Evolutionary conservation across 1,140 invertebrate species (phyloP).

Genomic region (Sinella curviseta): DNA sequence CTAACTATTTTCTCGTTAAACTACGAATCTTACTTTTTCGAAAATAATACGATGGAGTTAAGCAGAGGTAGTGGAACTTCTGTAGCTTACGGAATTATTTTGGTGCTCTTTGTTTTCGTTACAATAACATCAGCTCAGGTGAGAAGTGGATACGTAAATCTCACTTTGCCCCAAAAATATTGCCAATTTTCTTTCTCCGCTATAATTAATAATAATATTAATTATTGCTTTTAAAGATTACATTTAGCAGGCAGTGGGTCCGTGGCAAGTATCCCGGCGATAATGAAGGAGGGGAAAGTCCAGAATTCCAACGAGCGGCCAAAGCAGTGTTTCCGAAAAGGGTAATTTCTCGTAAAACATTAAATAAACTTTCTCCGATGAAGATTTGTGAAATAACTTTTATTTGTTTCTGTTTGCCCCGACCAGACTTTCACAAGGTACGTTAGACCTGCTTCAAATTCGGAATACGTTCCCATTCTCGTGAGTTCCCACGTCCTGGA

Average conservation of each 20-base stretch:
- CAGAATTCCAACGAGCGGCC: not conserved
- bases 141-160: too few species aligned
- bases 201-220: too few species aligned
- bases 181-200: not conserved
- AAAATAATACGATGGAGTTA: too few species aligned
- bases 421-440: not conserved
- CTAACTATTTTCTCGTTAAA: too few species aligned
- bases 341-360: not conserved
- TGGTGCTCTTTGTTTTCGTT: not conserved
- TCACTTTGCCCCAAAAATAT: not conserved
- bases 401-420: too few species aligned
- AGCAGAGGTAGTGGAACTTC: too few species aligned
- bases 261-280: not conserved
- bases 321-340: not conserved
- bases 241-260: conserved; percentile 12
- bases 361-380: too few species aligned
- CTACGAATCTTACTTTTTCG: too few species aligned
- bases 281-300: not conserved
- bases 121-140: not conserved
- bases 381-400: not conserved
- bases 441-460: not conserved
- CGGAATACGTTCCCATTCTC: conserved; percentile 1
- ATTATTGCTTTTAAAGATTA: not conserved
- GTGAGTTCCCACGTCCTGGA: conserved; percentile 8
- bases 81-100: not conserved